Base-by-base conservation (phyloP, 92 coral and sea anemone species). In the Phenganax marumi region DNA sequence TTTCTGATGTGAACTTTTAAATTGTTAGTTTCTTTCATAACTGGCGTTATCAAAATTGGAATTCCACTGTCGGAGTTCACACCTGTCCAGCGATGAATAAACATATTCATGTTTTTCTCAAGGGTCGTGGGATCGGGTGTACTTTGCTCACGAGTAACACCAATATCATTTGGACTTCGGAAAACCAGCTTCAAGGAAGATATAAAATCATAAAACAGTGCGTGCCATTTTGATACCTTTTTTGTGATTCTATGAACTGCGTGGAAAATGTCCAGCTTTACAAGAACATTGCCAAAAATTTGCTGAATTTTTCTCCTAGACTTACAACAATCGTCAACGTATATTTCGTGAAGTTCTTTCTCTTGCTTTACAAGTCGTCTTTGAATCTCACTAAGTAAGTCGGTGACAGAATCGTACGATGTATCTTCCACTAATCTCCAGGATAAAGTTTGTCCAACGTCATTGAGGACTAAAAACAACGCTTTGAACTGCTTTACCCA, bases 1-100 rank as follows among this genome's bases (percentile, higher is more conserved):
- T 82, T 90, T 3, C 19, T 13, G 49, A 85, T 90, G 51, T 90
- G 93, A 9, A 47, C 50, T 23, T 86, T 80, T 48, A 89, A 77
- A 24, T 80, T 83, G 13, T 89, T 82, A n/a, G 84, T 83, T 77
- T 77, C 81, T 52, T 50, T 3, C 12, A 63, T 19, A 63, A 63
- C 69, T 4, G 26, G 69, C 1, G 78, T 25, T 1, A 60, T 73
- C 50, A 73, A 73, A 73, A 73, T 73, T 49, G 50, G 48, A 23
- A 48, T 73, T 49, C 78, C 78, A 33, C 21, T 26, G 17, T 73
- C 58, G 48, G 78, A 73, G n/a, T 73, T 73, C 17, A 73, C 78
- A 58, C 19, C 18, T 53, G 22, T 65, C 90, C 90, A 90, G 63
- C 79, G 75, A 50, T 76, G 64, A 6, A 90, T n/a, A 79, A 87